A percentile compares a stretch with the other conserved stretches of the same genome.
Evolutionary conservation across 2,888 invertebrate species (phyloP).

Genomic region (Napeogenes inachia): DNA sequence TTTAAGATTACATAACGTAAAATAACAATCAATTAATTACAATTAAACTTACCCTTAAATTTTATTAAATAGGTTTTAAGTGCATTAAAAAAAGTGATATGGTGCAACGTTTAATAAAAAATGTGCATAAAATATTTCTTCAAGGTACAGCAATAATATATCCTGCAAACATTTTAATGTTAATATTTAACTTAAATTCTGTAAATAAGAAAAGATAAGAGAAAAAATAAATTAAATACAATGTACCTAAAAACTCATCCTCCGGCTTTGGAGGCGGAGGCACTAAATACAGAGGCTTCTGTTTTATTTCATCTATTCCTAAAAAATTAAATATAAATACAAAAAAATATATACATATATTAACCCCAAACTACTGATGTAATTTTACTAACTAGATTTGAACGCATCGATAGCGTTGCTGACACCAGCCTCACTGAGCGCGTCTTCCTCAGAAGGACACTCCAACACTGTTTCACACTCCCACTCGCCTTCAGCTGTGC

Average conservation of each 20-base stretch:
- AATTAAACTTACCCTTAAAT: no score
- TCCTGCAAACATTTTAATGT: conserved; percentile 49
- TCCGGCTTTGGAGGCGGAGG: conserved; percentile 32
- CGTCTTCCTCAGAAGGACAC: conserved; percentile 38
- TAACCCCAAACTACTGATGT: background rate
- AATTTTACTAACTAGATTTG: conserved; percentile 35
- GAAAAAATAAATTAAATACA: background rate
- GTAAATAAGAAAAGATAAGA: no score
- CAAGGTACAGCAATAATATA: conserved; percentile 55
- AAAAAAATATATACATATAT: no score
- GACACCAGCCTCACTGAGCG: conserved; percentile 20
- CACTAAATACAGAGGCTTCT: conserved; percentile 14
- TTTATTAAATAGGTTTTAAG: conserved; percentile 11
- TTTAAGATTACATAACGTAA: background rate
- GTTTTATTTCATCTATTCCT: conserved; percentile 33
- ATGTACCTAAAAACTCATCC: conserved; percentile 37
- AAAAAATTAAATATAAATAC: conserved; percentile 8
- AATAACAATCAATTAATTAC: background rate
- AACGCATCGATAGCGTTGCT: conserved; percentile 37
- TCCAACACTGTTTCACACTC: conserved; percentile 39
- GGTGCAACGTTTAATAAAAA: conserved; percentile 45
- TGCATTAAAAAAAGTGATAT: conserved; percentile 36
- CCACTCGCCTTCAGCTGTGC: conserved; percentile 47
- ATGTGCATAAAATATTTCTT: conserved; percentile 42
- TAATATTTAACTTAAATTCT: conserved; percentile 14